Evolutionary conservation across 1,140 invertebrate species (phyloP).

Genomic region (Hestina assimilis): DNA sequence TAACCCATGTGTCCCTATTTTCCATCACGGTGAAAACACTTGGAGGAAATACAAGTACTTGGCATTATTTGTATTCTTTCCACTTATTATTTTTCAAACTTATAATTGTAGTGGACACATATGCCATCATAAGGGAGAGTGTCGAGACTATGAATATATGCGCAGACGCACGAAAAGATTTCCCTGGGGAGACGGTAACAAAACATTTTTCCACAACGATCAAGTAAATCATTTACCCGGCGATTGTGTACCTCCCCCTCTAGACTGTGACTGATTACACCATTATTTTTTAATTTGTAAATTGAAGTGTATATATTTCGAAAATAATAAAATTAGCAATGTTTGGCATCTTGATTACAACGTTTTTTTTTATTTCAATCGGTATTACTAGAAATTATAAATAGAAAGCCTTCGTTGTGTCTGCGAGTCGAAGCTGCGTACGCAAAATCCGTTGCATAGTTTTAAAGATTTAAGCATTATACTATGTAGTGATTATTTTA

Average conservation of each 20-base stretch:
- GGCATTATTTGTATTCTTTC: constrained; percentile 47
- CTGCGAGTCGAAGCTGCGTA: no score
- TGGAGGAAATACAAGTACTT: constrained; percentile 57
- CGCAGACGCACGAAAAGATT: constrained; percentile 79
- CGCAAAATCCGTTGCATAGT: no score
- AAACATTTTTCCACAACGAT: constrained; percentile 90
- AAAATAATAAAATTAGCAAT: no score
- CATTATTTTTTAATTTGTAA: no score
- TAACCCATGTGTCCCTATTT: constrained; percentile 57
- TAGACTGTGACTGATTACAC: constrained; percentile 60
- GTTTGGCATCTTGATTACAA: no score
- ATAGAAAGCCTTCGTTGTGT: no score
- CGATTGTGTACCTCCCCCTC: constrained; percentile 82
- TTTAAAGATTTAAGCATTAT: no score
- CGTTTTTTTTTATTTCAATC: no score
- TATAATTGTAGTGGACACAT: constrained; percentile 35
- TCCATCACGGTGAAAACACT: constrained; percentile 46
- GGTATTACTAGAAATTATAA: no score
- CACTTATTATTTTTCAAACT: constrained; percentile 51
- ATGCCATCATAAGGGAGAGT: constrained; percentile 38
- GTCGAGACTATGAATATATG: constrained; percentile 70
- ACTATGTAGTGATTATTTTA: no score
- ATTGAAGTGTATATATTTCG: no score
- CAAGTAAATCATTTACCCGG: constrained; percentile 87
- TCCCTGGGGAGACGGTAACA: constrained; percentile 93